Evolutionary conservation across 2,113 vertebrate genomes (phyloP).

Genomic region (Menura novaehollandiae): DNA sequence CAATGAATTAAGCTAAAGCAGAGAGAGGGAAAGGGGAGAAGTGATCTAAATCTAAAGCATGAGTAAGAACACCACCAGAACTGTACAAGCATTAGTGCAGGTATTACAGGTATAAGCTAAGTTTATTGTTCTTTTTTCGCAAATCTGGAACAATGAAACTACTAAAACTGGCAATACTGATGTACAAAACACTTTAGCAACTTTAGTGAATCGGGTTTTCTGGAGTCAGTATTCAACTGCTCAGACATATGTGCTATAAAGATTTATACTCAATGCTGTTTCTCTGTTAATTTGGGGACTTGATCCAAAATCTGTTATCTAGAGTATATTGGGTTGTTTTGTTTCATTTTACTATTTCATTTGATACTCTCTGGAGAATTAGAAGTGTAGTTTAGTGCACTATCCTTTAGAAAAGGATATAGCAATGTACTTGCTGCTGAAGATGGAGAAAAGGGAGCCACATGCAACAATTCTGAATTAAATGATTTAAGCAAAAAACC

Average conservation of each 20-base stretch:
- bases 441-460: not conserved
- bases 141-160: not conserved
- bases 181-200: not conserved
- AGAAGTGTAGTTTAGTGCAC: not conserved
- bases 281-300: not conserved
- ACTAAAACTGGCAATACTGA: not conserved
- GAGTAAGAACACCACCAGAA: constrained; percentile 28
- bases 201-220: not conserved
- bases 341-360: not conserved
- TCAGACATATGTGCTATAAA: not conserved
- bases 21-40: not conserved
- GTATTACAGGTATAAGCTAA: not conserved
- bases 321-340: not conserved
- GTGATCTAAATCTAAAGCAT: not conserved
- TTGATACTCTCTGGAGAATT: not conserved
- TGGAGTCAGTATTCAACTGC: not conserved
- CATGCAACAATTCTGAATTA: not conserved
- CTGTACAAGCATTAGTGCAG: not conserved
- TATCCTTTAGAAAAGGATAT: not conserved
- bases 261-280: not conserved
- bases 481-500: not conserved
- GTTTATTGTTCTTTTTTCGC: not conserved
- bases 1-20: constrained; percentile 12
- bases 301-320: not conserved
- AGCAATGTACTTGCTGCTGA: not conserved